Evolutionary conservation across 1,140 invertebrate species (phyloP), one percentile per base, ranked within the genome.

Genomic region (Ylistrum balloti): DNA sequence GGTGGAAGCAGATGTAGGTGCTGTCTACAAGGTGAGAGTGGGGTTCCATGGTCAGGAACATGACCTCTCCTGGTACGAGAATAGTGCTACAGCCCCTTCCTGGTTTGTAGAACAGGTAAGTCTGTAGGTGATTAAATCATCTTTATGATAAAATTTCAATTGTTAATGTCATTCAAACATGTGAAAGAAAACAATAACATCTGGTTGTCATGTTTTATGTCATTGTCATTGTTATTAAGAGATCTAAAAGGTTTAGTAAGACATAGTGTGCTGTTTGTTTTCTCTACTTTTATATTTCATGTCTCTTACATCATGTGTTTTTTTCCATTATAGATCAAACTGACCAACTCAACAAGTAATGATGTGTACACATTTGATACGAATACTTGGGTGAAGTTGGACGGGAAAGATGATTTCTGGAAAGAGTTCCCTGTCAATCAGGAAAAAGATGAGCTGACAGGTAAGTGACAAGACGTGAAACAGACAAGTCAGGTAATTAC

Each of bases 21-120:
- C 90, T 20, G 20, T 94, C 34, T 94, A 93, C 91, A 95, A 95
- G 90, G 89, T 95, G 1, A 89, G 94, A 17, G 45, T 95, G 86
- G 94, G 93, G 38, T 92, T 94, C 86, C 86, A 92, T 86, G 93
- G 92, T 85, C 41, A 9, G 41, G 41, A 45, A 17, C 33, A 89
- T 86, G 91, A 91, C 33, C 88, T 88, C 45, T 74, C 93, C 9
- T 94, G 94, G 94, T 93, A 93, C 87, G 85, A 89, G 22, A 88
- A 93, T 86, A 91, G 90, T 41, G 38, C 35, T 88, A 86, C 86
- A 13, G 90, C 90, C 87, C 94, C 94, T 0, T 90, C 90, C 22
- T 94, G 94, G 94, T 93, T 91, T 88, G 45, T 89, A 32, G 92
- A 94, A n/a, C 91, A 56, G 90, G 94, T 94, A 87, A 92, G 92